Conservation (phyloP, 2,797 vertebrate genomes). For the Pangasius larnaudii region DNA sequence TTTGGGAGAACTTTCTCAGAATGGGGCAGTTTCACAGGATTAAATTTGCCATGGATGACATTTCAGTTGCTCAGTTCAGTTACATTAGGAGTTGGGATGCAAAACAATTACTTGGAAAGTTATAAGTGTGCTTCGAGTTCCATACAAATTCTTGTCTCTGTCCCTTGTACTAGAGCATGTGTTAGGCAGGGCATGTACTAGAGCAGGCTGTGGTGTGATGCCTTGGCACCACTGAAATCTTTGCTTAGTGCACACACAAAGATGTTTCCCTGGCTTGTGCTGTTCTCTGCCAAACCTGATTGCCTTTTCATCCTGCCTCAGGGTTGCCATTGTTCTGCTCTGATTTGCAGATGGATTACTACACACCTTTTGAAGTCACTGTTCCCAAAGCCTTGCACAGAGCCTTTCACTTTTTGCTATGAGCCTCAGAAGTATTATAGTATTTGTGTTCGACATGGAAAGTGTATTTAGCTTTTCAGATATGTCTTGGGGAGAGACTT, state of each 20-base stretch:
- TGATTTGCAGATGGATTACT: slow-evolving; percentile 20
- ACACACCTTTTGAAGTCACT: neutral
- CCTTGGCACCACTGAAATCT: neutral
- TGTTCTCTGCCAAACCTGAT: neutral
- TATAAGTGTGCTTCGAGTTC: neutral
- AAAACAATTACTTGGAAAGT: neutral
- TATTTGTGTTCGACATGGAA: neutral
- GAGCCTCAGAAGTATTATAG: neutral
- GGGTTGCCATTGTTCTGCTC: slow-evolving; percentile 39
- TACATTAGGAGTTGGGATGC: neutral
- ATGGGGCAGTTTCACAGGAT: neutral
- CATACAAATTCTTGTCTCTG: neutral
- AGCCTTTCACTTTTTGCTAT: neutral
- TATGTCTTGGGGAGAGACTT: neutral
- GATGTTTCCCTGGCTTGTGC: neutral
- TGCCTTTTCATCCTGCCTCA: slow-evolving; percentile 31
- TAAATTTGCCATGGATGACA: neutral
- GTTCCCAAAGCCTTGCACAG: neutral
- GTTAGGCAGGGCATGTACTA: neutral
- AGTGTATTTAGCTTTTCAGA: neutral
- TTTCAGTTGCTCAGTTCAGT: neutral
- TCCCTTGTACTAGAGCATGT: neutral
- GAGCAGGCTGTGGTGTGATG: neutral
- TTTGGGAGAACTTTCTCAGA: neutral
- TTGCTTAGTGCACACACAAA: neutral